A percentile compares a stretch with the other conserved stretches of the same genome.
Evolutionary conservation across 2,888 invertebrate genomes (phyloP).

Genomic region (Timema podura): DNA sequence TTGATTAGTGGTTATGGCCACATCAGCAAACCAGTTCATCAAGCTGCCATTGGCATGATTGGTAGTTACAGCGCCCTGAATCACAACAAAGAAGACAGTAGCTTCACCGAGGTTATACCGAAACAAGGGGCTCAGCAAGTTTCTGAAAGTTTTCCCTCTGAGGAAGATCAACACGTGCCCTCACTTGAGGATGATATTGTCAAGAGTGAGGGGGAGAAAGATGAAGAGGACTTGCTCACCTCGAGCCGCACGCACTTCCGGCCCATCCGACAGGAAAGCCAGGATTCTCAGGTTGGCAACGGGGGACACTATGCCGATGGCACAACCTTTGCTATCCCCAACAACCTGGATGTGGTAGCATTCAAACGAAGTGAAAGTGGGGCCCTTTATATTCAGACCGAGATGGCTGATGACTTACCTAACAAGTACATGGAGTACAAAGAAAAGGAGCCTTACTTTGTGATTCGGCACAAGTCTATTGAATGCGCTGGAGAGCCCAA

Average conservation of each 20-base stretch:
- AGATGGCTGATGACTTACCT: conserved; percentile 38
- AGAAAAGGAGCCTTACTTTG: conserved; percentile 41
- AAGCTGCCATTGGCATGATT: background rate
- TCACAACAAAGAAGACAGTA: conserved; percentile 58
- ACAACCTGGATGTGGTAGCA: conserved; percentile 58
- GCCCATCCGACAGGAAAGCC: conserved; percentile 61
- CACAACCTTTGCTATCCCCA: conserved; percentile 63
- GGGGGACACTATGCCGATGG: conserved; percentile 61
- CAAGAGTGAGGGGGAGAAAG: conserved; percentile 24
- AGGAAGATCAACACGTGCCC: background rate
- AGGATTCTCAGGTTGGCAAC: conserved; percentile 40
- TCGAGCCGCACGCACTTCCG: conserved; percentile 79
- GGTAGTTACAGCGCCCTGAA: conserved; percentile 55
- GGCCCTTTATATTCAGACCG: conserved; percentile 54
- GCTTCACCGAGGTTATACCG: conserved; percentile 58
- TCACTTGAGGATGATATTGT: background rate
- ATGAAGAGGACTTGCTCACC: conserved; percentile 67
- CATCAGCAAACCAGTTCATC: conserved; percentile 4
- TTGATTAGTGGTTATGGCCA: background rate
- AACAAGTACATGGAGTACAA: conserved; percentile 48
- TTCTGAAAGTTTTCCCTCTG: too few relatives aligned
- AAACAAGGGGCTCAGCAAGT: conserved; percentile 31
- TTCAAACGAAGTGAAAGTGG: conserved; percentile 66
- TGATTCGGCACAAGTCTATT: conserved; percentile 48
- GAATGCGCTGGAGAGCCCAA: conserved; percentile 36